Evolutionary conservation across 2,113 vertebrate genomes (phyloP), one percentile per base, ranked within the genome.

Genomic region (Elephantulus edwardii): DNA sequence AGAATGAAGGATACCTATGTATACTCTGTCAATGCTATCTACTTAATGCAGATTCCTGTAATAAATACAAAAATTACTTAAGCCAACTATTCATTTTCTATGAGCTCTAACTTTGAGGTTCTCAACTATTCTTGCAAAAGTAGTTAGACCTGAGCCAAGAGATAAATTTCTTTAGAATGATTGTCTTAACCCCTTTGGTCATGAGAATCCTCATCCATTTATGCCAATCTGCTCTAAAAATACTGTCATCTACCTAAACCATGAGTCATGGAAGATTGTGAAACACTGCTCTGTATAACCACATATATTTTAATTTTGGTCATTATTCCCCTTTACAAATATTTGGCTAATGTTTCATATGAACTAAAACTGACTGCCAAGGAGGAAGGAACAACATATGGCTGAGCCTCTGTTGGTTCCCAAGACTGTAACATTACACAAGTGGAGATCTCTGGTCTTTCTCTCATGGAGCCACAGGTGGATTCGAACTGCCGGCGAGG

Each of bases 1-100:
- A 80, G 42, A 86, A 19, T 87, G 7, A 77, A 52, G 70, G 76
- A 82, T 33, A 84, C 8, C 42, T 71, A 77, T 48, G 76, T 87
- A 77, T 79, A 71, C 58, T 52, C 46, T 66, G 16, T 33, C 20
- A 24, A n/a, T n/a, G n/a, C n/a, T n/a, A n/a, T n/a, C n/a, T 8
- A 50, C 46, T 5, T 86, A 28, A 8, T 74, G 28, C 22, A 35
- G 13, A 77, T 52, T 83, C 30, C 66, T 66, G 0, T 50, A 60
- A 48, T 52, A 87, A n/a, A 71, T 82, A 24, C 50, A 68, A 38
- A 85, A 24, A 56, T 84, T 66, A 58, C 52, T 83, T 94, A 84
- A 76, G 48, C 28, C 16, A 88, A 3, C 22, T 8, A 14, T 60
- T 77, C 83, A 74, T 83, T 90, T 77, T 54, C 68, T 74, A 70